Conservation (phyloP, 2,113 vertebrate species). For the Coracopsis vasa region DNA sequence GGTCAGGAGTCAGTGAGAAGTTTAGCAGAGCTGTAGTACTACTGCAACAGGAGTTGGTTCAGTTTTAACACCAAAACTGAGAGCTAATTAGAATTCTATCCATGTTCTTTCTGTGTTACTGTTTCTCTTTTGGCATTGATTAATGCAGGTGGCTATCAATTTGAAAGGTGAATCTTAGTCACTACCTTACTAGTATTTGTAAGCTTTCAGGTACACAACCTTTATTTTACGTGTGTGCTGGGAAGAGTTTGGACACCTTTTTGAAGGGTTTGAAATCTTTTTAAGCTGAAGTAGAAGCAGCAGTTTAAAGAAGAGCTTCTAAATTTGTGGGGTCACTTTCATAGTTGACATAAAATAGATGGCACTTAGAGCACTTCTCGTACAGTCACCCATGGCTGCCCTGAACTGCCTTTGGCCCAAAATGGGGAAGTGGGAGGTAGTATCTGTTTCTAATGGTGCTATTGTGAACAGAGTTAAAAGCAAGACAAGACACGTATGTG, state of each 20-base stretch:
- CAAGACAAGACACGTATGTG: neutral
- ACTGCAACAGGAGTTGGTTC: neutral
- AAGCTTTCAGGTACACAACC: neutral
- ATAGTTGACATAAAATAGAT: neutral
- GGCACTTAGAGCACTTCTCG: neutral
- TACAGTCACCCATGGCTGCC: fast-evolving
- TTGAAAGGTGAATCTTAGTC: neutral
- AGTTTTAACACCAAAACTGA: neutral
- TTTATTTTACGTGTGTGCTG: neutral
- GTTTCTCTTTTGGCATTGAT: neutral
- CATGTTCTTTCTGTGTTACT: neutral
- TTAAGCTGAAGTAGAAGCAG: neutral
- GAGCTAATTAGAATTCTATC: neutral
- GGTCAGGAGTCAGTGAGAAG: neutral
- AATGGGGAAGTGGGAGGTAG: neutral
- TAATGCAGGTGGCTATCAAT: neutral
- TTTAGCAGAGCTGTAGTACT: neutral
- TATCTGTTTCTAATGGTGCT: neutral
- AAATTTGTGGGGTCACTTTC: neutral
- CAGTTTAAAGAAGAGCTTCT: neutral
- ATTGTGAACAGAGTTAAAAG: neutral
- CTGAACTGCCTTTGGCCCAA: neutral
- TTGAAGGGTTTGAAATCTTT: neutral
- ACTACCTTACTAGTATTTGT: neutral
- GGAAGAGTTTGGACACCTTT: neutral